Evolutionary conservation across 2,888 invertebrate species (phyloP), one percentile per base, ranked within the genome.

Genomic region (Isotomurus palustris): DNA sequence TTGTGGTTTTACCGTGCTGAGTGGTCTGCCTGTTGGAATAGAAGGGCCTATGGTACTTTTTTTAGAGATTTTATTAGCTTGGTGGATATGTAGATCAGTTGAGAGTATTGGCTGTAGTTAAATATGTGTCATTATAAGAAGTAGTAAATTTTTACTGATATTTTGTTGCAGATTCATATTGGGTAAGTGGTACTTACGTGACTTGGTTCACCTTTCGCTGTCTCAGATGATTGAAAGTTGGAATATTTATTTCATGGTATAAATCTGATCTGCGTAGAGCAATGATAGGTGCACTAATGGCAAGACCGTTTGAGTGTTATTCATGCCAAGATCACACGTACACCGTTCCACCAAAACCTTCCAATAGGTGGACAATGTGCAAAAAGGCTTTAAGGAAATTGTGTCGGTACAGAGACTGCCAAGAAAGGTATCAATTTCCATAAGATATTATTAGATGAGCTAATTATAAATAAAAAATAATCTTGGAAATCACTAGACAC

Each of bases 1-100:
- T 3, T 73, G 72, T 58, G 61, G 64, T 19, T 69, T 73, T 28
- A 75, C 75, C 28, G 75, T 76, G 36, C 73, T 75, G 2, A 73
- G 74, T 67, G 76, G 76, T 8, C 71, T 76, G 66, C 76, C 76
- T 14, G 75, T 76, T 1, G 76, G 76, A 14, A 76, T 75, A n/a
- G 76, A 76, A 64, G 76, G 76, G 24, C 76, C 76, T 14, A 76
- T 76, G 76, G 56, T 56, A 43, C 25, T 28, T 6, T 6, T 52
- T 22, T n/a, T 12, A 8, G n/a, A n/a, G n/a, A n/a, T n/a, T n/a
- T n/a, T n/a, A n/a, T n/a, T n/a, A n/a, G n/a, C n/a, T n/a, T n/a
- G n/a, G n/a, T n/a, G n/a, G n/a, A n/a, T n/a, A n/a, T n/a, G n/a
- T n/a, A n/a, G n/a, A n/a, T n/a, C n/a, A n/a, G 10, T 32, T 32